phyloP scores from a whole-genome alignment of 2,113 vertebrate species.

The Chaetodon auriga region DNA sequence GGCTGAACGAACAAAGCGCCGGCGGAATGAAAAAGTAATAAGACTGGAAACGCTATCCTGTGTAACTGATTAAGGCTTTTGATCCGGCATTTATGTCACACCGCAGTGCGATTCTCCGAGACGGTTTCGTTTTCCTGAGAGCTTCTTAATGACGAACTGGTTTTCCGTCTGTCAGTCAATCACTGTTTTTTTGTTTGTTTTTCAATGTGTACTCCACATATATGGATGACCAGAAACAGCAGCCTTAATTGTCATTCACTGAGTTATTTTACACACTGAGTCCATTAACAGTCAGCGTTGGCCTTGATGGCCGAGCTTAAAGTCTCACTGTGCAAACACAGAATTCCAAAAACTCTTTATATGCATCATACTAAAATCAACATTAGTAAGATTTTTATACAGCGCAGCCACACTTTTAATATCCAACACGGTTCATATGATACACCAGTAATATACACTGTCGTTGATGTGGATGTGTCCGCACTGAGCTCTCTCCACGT shows the following conservation, averaged over 20 bases:
- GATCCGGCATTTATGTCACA: conserved; percentile 6
- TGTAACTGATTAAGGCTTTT: conserved; percentile 13
- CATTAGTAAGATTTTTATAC: conserved; percentile 9
- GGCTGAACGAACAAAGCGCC: neutral
- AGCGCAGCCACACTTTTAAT: neutral
- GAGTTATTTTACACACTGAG: neutral
- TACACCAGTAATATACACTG: neutral
- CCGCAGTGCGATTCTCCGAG: neutral
- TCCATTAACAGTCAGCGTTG: neutral
- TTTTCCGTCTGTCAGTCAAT: conserved; percentile 1
- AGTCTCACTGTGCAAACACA: neutral
- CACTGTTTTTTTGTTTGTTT: conserved; percentile 24
- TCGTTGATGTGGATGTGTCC: neutral
- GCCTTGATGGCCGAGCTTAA: neutral
- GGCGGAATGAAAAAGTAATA: conserved; percentile 30
- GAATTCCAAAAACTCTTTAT: neutral
- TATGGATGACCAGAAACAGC: conserved; percentile 11
- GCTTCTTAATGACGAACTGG: conserved; percentile 5
- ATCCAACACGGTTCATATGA: neutral
- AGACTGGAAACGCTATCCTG: conserved; percentile 25
- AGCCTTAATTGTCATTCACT: conserved; percentile 49
- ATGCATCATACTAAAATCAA: neutral
- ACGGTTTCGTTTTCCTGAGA: conserved; percentile 7
- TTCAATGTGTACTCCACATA: neutral
- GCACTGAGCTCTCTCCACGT: neutral